These are phyloP conservation scores for Trachurus trachurus DNA, from an alignment of 2,797 vertebrate genomes.

Conservation along the genomic window DNA sequence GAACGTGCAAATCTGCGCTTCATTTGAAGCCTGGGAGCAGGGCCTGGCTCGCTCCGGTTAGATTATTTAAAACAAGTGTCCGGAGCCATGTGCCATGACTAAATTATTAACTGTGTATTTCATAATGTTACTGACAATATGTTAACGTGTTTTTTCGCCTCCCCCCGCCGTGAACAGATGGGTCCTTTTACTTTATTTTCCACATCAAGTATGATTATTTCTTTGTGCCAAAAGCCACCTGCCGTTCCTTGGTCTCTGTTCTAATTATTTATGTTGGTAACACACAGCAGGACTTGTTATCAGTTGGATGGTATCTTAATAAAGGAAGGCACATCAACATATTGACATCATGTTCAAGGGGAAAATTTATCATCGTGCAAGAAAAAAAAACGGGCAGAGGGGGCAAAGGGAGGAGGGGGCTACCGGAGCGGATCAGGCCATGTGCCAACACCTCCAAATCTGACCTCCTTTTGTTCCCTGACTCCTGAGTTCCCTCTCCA, in stretches of 20 bases:
- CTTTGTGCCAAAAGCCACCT: conserved; percentile 99
- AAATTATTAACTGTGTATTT: conserved; percentile 99
- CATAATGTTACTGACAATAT: conserved; percentile 99
- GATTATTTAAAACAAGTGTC: conserved; percentile 90
- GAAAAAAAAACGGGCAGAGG: conserved; percentile 51
- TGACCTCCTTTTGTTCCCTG: conserved; percentile 91
- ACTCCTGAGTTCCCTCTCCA: conserved; percentile 83
- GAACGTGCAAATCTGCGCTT: conserved; percentile 66
- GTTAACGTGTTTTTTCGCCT: conserved; percentile 97
- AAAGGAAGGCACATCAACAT: conserved; percentile 99
- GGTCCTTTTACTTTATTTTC: conserved; percentile 99
- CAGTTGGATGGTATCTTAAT: conserved; percentile 99
- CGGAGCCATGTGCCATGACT: conserved; percentile 91
- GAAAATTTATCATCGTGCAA: conserved; percentile 88
- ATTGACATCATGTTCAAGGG: conserved; percentile 99
- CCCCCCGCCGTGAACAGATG: conserved; percentile 98
- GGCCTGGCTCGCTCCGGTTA: conserved; percentile 72
- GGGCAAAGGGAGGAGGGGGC: conserved; percentile 24
- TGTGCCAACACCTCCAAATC: conserved; percentile 87
- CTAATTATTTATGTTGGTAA: conserved; percentile 99
- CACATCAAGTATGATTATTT: conserved; percentile 99
- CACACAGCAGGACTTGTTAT: conserved; percentile 99
- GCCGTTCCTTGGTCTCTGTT: conserved; percentile 97
- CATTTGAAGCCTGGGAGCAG: conserved; percentile 73
- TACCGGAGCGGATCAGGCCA: conserved; percentile 83